These are phyloP conservation scores for Phalacrocorax carbo DNA, from an alignment of 2,113 vertebrate species.

Conservation along the genomic window DNA sequence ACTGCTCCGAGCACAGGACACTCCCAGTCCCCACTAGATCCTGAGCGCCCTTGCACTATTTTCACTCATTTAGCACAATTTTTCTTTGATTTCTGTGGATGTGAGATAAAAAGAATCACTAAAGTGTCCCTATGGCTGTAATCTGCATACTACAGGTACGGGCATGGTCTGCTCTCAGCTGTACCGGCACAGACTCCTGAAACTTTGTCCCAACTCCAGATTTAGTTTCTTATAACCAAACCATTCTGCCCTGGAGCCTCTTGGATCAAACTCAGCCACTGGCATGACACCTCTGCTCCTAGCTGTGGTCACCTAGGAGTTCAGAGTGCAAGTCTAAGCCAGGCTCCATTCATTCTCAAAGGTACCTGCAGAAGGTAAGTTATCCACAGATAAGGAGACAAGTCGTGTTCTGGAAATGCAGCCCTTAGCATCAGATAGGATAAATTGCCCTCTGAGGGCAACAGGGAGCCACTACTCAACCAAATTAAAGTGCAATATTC, in stretches of 20 bases:
- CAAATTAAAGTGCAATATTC: slow-evolving; percentile 58
- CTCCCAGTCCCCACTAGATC: neutral
- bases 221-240: neutral
- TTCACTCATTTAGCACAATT: neutral
- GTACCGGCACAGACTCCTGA: neutral
- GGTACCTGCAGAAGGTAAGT: slow-evolving; percentile 1
- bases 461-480: slow-evolving; percentile 19
- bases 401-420: neutral
- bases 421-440: neutral
- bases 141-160: neutral
- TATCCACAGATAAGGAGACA: neutral
- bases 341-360: neutral
- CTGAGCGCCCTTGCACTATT: neutral
- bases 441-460: slow-evolving; percentile 37
- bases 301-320: neutral
- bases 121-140: neutral
- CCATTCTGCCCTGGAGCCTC: neutral
- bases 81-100: neutral
- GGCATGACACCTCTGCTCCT: neutral
- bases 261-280: neutral
- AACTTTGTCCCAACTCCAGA: neutral
- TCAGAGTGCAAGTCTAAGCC: neutral
- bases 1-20: neutral
- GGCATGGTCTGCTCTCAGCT: neutral
- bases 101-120: neutral